These are phyloP conservation scores for Parasteatoda lunata DNA, from an alignment of 2,888 invertebrate genomes.

Conservation along the genomic window DNA sequence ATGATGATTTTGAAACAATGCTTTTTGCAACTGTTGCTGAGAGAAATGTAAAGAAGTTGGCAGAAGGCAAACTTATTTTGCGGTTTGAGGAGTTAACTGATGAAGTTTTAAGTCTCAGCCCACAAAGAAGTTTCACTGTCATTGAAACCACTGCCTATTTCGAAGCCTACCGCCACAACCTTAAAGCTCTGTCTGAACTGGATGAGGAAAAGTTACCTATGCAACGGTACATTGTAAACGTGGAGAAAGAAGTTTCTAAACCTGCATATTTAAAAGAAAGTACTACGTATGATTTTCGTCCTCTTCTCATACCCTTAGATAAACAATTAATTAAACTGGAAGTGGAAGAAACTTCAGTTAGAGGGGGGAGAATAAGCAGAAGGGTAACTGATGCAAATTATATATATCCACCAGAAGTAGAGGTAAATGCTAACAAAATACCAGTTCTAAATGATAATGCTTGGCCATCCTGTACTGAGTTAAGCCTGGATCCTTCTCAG, in stretches of 20 bases:
- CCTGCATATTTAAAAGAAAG: conserved; percentile 75
- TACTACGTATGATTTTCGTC: conserved; percentile 53
- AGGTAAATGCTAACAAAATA: too few relatives aligned
- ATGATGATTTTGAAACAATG: conserved; percentile 81
- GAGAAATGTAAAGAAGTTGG: conserved; percentile 77
- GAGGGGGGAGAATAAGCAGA: too few relatives aligned
- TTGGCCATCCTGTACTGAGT: conserved; percentile 77
- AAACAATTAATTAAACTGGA: neutral
- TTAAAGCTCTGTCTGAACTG: conserved; percentile 81
- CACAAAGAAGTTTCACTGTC: conserved; percentile 77
- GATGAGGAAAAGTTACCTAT: conserved; percentile 80
- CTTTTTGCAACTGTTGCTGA: conserved; percentile 82
- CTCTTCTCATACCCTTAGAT: conserved; percentile 42
- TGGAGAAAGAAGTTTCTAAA: conserved; percentile 71
- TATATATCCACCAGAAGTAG: too few relatives aligned
- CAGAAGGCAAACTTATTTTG: conserved; percentile 77
- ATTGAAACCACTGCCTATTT: conserved; percentile 86
- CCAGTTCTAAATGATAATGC: conserved; percentile 11
- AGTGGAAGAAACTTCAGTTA: neutral
- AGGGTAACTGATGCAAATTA: neutral
- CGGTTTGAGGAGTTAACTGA: conserved; percentile 54
- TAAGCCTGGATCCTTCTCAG: conserved; percentile 82
- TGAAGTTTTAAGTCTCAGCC: conserved; percentile 43
- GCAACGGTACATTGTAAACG: conserved; percentile 81
- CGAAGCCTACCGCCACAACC: conserved; percentile 85